Evolutionary conservation across 1,140 invertebrate species (phyloP), one percentile per base, ranked within the genome.

Genomic region (Zaprionus davidi): DNA sequence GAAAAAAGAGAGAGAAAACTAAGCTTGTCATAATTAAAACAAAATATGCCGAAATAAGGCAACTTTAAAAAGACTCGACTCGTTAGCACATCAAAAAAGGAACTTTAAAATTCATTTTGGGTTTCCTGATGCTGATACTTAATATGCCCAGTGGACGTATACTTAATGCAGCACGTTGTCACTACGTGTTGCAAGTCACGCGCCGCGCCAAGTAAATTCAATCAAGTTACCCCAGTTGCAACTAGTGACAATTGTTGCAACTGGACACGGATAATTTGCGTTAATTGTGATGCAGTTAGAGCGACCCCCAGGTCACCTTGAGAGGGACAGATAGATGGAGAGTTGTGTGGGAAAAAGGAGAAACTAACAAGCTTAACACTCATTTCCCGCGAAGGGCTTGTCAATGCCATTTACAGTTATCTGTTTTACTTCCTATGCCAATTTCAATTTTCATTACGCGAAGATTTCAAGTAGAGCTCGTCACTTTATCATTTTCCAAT

Each of bases 401-500:
- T 76, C 74, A 71, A 58, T 13, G 68, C 44, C 73, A 76, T 67
- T 67, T 55, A 66, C 63, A 56, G 69, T 76, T 72, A 76, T 76
- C 69, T 59, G 70, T 72, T 76, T 65, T 63, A 67, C 57, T 62
- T 72, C 46, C 74, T 60, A 72, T 76, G 60, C 74, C 82, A 85
- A 81, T 85, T 84, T 70, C 66, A 78, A 81, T 74, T 76, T 59
- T 65, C 68, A 65, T 76, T 76, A 67, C 55, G n/a, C 28, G 51
- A 17, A 2, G 41, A 75, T 57, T 58, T 17, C 56, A 31, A 15
- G 17, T 41, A 60, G 28, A 64, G 76, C 69, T 55, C 75, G 70
- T 78, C 78, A 83, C 84, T 87, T 87, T 79, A 87, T 87, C 78
- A 87, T 87, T 87, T 87, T 87, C 80, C 83, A 88, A 87, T 87